Percentiles rank a stretch among this genome's conserved stretches.
Conservation (phyloP, 1,140 invertebrate species). For the Proales similis region DNA sequence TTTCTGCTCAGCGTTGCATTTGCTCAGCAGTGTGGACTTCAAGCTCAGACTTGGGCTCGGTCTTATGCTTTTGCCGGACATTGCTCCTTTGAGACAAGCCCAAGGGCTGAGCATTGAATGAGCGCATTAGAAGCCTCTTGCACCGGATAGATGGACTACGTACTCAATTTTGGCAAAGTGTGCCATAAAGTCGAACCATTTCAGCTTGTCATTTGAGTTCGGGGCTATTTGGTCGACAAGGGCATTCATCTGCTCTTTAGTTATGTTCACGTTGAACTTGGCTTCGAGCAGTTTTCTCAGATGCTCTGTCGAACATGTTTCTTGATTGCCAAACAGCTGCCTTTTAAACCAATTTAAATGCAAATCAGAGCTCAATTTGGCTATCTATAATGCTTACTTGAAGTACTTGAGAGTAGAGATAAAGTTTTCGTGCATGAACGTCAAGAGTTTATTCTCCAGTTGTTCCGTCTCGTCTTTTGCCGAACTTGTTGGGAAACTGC, state of each 20-base stretch:
- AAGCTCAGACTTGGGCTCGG: too few relatives aligned
- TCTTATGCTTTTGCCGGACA: too few relatives aligned
- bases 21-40: too few relatives aligned
- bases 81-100: too few relatives aligned
- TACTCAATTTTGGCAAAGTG: constrained; percentile 32
- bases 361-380: neutral
- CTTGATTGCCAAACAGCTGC: neutral
- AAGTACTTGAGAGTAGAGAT: neutral
- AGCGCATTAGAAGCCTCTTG: too few relatives aligned
- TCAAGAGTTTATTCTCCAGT: constrained; percentile 1
- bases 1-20: too few relatives aligned
- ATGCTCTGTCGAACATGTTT: constrained; percentile 5
- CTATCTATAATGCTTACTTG: neutral
- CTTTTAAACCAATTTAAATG: constrained; percentile 5
- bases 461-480: neutral
- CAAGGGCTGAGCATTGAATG: too few relatives aligned
- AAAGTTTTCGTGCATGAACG: constrained; percentile 29
- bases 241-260: neutral
- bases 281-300: constrained; percentile 4
- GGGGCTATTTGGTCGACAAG: constrained; percentile 1
- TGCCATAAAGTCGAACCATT: constrained; percentile 4
- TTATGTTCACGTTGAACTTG: constrained; percentile 13
- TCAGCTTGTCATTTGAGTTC: neutral
- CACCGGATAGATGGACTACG: too few relatives aligned
- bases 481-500: neutral